Evolutionary conservation across 2,888 invertebrate genomes (phyloP).

Genomic region (Litoditis marina): DNA sequence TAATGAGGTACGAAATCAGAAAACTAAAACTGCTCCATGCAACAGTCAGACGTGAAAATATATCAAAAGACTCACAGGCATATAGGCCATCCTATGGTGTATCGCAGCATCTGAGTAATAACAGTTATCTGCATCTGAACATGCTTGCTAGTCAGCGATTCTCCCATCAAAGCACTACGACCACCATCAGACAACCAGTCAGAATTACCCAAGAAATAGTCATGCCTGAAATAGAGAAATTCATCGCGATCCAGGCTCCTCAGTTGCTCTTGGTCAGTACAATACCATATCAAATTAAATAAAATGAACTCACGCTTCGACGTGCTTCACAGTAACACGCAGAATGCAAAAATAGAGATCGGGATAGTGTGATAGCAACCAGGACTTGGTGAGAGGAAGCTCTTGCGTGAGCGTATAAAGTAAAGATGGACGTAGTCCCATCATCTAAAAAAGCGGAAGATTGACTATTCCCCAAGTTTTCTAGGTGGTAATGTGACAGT

Average conservation of each 20-base stretch:
- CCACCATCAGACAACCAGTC: slow-evolving; percentile 22
- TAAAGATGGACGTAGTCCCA: slow-evolving; percentile 49
- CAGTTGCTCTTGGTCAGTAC: too few relatives aligned
- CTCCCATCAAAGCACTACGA: slow-evolving; percentile 7
- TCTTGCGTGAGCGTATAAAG: slow-evolving; percentile 35
- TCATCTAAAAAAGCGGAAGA: slow-evolving; percentile 31
- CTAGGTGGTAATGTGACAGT: too few relatives aligned
- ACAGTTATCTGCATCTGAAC: slow-evolving; percentile 8
- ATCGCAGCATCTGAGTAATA: too few relatives aligned
- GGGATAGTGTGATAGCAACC: slow-evolving; percentile 25
- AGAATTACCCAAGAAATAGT: slow-evolving; percentile 33
- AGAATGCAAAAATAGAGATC: slow-evolving; percentile 22
- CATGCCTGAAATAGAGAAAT: slow-evolving; percentile 25
- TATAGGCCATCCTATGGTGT: too few relatives aligned
- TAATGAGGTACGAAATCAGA: too few relatives aligned
- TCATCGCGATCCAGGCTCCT: neutral
- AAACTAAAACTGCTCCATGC: too few relatives aligned
- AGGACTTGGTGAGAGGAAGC: slow-evolving; percentile 19
- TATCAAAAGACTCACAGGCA: too few relatives aligned
- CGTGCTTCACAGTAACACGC: slow-evolving; percentile 19
- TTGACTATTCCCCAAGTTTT: neutral
- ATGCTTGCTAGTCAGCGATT: slow-evolving; percentile 11
- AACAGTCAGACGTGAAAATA: too few relatives aligned
- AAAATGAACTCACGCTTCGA: slow-evolving; percentile 19
- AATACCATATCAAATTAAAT: neutral